Conservation (phyloP, 2,113 vertebrate genomes). For the Marcusenius ussheri region DNA sequence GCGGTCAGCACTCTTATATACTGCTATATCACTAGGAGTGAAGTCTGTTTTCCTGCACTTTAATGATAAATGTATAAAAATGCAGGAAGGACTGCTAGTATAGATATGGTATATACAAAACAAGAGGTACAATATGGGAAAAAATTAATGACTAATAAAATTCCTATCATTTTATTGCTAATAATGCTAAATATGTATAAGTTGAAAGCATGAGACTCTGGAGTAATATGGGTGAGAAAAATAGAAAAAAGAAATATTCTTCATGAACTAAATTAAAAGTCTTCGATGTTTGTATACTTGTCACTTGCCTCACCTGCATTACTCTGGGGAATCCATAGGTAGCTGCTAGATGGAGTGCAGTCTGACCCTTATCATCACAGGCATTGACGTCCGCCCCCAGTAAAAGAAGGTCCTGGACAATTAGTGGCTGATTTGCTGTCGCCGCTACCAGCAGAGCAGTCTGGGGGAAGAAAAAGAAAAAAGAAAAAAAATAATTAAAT, state of each 20-base stretch:
- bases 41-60: neutral
- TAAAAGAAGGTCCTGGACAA: slow-evolving; percentile 72
- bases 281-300: neutral
- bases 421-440: slow-evolving; percentile 75
- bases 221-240: neutral
- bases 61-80: neutral
- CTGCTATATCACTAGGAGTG: too few species aligned
- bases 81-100: neutral
- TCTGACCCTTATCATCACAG: slow-evolving; percentile 76
- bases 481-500: neutral
- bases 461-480: slow-evolving; percentile 41
- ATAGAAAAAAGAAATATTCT: neutral
- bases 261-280: neutral
- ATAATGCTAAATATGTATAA: neutral
- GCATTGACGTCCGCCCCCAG: slow-evolving; percentile 71
- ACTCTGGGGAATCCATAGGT: slow-evolving; percentile 70
- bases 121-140: neutral
- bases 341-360: slow-evolving; percentile 72
- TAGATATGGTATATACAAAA: neutral
- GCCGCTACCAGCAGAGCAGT: slow-evolving; percentile 80
- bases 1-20: too few species aligned
- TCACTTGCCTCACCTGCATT: slow-evolving; percentile 60
- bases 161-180: neutral
- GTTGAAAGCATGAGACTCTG: neutral
- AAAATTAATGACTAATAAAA: neutral